Evolutionary conservation across 2,113 vertebrate genomes (phyloP).

Genomic region (Saguinus imperator): DNA sequence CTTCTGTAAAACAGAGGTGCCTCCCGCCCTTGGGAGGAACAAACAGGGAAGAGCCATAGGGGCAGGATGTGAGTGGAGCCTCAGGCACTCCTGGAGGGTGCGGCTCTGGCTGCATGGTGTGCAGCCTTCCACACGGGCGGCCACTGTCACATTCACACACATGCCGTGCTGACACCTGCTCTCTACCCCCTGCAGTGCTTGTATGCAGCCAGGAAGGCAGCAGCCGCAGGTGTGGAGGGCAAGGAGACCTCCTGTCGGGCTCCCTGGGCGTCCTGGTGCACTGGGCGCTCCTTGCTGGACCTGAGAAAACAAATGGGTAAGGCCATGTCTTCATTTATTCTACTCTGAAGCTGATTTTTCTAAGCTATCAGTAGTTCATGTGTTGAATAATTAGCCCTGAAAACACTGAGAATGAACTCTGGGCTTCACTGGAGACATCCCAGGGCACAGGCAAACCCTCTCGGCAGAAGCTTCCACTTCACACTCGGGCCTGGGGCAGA

Average conservation of each 20-base stretch:
- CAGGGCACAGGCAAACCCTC: neutral
- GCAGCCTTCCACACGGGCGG: neutral
- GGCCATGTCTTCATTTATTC: neutral
- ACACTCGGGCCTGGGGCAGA: rapidly evolving
- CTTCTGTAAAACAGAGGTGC: neutral
- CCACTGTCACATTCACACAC: neutral
- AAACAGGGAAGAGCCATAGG: rapidly evolving
- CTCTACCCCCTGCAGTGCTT: constrained; percentile 84
- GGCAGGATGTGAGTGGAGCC: neutral
- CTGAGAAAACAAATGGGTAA: constrained; percentile 89
- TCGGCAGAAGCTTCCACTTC: neutral
- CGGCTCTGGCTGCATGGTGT: neutral
- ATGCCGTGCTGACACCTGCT: neutral
- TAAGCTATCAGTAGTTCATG: rapidly evolving
- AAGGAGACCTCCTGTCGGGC: constrained; percentile 96
- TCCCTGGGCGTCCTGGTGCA: constrained; percentile 93
- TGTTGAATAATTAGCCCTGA: rapidly evolving
- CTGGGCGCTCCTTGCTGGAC: constrained; percentile 92
- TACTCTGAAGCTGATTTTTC: neutral
- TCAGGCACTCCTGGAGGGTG: neutral
- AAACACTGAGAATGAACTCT: neutral
- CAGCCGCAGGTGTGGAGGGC: constrained; percentile 94
- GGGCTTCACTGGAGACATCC: rapidly evolving
- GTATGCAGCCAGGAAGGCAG: constrained; percentile 92
- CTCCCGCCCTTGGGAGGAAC: neutral